Evolutionary conservation across 92 coral and sea anemone species (phyloP), one percentile per base, ranked within the genome.

Genomic region (Phenganax stokvisi): DNA sequence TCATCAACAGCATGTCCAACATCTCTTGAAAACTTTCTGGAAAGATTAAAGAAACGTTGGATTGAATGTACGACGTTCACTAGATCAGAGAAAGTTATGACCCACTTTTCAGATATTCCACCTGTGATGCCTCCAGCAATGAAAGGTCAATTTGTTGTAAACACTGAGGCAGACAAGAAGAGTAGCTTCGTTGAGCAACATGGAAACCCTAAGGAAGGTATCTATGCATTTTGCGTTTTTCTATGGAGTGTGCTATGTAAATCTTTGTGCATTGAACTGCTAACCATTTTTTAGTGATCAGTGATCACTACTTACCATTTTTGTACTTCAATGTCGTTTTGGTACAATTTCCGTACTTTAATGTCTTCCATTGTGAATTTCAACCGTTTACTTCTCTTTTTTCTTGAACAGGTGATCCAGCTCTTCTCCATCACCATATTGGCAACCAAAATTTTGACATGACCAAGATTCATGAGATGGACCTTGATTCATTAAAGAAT

Each of bases 341-440:
- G 47, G 2, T 4, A 37, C 4, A 4, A 37, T 37, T 37, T 37
- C 47, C 47, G 4, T 37, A 37, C 47, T 37, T 28, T 20, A 37
- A n/a, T 37, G 47, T 37, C 47, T 37, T 37, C 4, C 47, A 37
- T 37, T 37, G 47, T 37, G 4, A 37, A 37, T 37, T 37, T 37
- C 60, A 75, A 63, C 25, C 9, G 3, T 17, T n/a, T 6, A 29
- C 25, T 13, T 4, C n/a, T 12, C n/a, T n/a, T 29, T 75, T 54
- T 5, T 4, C 15, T 72, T 28, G 47, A 55, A 29, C 57, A 84
- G 87, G 87, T 65, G 87, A 76, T 62, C 87, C 83, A 59, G 83
- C 87, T 20, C 75, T 84, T 54, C 53, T 84, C 69, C 87, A 84
- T 61, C 72, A 83, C 56, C 12, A 62, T 63, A 76, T 83, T 58